These are phyloP conservation scores for Xanthia icteritia DNA, from an alignment of 2,888 invertebrate genomes.

Conservation along the genomic window DNA sequence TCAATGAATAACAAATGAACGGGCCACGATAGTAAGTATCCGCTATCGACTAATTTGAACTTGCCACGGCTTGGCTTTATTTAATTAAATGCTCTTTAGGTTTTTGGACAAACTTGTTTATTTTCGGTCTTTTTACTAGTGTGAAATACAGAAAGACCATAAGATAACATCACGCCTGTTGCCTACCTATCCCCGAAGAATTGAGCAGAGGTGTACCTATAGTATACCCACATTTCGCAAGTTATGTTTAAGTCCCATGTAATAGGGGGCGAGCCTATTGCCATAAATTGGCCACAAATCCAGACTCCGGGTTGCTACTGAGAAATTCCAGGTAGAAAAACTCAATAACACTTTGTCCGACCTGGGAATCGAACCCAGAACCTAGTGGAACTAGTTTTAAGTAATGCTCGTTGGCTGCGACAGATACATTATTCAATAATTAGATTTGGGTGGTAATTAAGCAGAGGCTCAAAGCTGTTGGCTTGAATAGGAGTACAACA, in stretches of 20 bases:
- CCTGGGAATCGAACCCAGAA: neutral
- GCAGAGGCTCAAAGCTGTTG: constrained; percentile 31
- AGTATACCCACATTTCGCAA: neutral
- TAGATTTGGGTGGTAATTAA: neutral
- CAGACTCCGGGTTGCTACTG: neutral
- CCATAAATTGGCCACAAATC: neutral
- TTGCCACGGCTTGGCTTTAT: constrained; percentile 18
- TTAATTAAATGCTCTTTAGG: constrained; percentile 19
- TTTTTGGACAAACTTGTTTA: neutral
- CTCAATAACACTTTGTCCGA: neutral
- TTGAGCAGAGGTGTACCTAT: neutral
- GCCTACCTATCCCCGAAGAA: neutral
- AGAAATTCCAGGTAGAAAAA: neutral
- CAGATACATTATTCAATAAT: neutral
- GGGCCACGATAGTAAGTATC: constrained; percentile 40
- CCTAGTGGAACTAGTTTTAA: neutral
- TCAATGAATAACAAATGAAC: constrained; percentile 57
- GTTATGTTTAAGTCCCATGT: neutral
- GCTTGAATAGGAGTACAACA: neutral
- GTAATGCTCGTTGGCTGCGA: neutral
- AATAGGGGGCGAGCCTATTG: neutral
- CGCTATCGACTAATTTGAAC: constrained; percentile 31
- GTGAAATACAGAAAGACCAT: neutral
- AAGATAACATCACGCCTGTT: neutral
- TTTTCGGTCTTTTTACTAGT: constrained; percentile 2